Conservation (phyloP, 2,113 vertebrate species). For the Erpornis zantholeuca region DNA sequence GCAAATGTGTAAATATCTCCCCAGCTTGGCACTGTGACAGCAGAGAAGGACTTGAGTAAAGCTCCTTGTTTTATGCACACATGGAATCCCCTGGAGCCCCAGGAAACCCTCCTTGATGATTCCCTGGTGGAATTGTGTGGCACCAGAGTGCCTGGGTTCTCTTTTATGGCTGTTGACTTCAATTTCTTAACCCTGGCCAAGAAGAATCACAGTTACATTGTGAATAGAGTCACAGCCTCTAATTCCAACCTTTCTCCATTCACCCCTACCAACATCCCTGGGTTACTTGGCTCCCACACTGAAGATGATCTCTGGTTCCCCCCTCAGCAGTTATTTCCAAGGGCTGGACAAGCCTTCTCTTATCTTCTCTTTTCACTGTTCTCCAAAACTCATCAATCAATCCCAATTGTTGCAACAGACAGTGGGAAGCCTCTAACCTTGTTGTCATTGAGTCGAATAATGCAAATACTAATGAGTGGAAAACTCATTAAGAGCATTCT, state of each 20-base stretch:
- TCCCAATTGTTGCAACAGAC: neutral
- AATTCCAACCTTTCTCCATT: neutral
- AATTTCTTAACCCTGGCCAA: neutral
- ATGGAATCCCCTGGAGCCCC: neutral
- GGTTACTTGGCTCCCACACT: neutral
- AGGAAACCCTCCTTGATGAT: neutral
- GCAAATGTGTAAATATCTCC: neutral
- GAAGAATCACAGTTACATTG: neutral
- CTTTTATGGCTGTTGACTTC: neutral
- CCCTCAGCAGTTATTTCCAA: neutral
- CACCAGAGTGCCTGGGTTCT: neutral
- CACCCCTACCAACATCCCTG: neutral
- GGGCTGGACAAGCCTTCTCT: neutral
- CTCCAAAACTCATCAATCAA: neutral
- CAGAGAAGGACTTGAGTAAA: neutral
- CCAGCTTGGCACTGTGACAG: neutral
- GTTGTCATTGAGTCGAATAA: constrained; percentile 45
- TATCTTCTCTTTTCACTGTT: neutral
- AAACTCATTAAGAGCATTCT: constrained; percentile 21
- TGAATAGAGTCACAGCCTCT: neutral
- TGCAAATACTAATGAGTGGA: constrained; percentile 45
- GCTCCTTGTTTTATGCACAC: neutral
- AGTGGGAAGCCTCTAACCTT: constrained; percentile 56
- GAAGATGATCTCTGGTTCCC: neutral
- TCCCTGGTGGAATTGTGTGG: neutral